Base-by-base conservation (phyloP, 2,797 vertebrate species). In the Poeciliopsis infans region DNA sequence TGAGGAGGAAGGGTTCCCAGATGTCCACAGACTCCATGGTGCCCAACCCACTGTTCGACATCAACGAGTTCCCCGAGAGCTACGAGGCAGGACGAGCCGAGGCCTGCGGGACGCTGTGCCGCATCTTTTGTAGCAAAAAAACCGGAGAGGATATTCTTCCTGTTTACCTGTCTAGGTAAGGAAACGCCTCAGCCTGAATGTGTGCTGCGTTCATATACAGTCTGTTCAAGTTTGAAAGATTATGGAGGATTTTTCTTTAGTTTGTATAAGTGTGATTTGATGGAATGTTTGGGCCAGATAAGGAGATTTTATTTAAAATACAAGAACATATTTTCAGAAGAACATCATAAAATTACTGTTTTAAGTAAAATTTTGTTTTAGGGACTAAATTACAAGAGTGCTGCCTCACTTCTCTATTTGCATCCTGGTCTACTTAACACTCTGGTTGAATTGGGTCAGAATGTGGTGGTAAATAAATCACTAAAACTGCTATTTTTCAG, bases 91-190 rank as follows among this genome's bases (percentile, higher is more conserved):
- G 98, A 88, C 95, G 98, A 89, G 98, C 98, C 7, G 98, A 99
- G 93, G 98, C 98, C 7, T 99, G 97, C 45, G 98, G 98, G 86
- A 99, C 98, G 69, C 96, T 99, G 68, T 97, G 97, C 91, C 97
- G 98, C 90, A 99, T 99, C 93, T 98, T 99, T 95, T 99, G 97
- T 96, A 99, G 98, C 96, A 99, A 99, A 96, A 99, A 98, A 96
- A 99, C 98, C 33, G 97, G 98, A 93, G 98, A 99, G 91, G 97
- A 98, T 79, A 99, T 98, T 93, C 95, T 99, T n/a, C 97, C 98
- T 66, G 97, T 98, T 89, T 99, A 99, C 90, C 95, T 99, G 87
- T 98, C 98, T 88, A 98, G 97, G 97, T 99, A 43, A 16, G 33
- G 8, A 64, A 49, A 72, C 10, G 2, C 15, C 15, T 1, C n/a